Evolutionary conservation across 2,888 invertebrate species (phyloP).

Genomic region (Resseliella maxima): DNA sequence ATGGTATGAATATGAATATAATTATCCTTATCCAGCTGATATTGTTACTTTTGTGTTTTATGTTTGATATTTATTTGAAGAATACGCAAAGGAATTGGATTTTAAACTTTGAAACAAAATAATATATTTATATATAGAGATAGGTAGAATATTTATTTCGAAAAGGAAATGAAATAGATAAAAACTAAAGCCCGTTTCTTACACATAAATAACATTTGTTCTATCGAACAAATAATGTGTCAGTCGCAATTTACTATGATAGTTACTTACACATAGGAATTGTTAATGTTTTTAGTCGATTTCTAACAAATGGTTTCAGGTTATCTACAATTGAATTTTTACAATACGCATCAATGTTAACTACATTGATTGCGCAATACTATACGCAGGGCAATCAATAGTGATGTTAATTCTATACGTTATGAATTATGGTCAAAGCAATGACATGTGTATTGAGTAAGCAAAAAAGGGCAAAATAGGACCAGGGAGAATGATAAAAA

Average conservation of each 20-base stretch:
- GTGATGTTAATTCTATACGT: neutral
- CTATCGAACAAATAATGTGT: neutral
- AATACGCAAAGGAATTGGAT: too few species aligned
- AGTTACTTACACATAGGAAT: neutral
- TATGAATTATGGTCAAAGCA: neutral
- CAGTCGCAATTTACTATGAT: neutral
- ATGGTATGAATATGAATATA: neutral
- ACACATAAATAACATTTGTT: slow-evolving; percentile 5
- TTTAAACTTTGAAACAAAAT: neutral
- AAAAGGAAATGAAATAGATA: neutral
- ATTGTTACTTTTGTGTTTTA: neutral
- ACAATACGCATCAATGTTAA: neutral
- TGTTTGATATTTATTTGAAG: neutral
- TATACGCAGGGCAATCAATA: neutral
- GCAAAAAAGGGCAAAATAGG: too few species aligned
- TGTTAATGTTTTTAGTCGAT: neutral
- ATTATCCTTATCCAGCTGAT: neutral
- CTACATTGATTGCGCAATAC: neutral
- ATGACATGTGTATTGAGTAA: too few species aligned
- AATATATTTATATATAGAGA: too few species aligned
- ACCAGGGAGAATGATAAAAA: neutral
- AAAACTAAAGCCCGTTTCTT: neutral
- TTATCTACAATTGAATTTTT: neutral
- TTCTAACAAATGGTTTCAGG: neutral
- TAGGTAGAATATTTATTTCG: too few species aligned